Conservation (phyloP, 2,888 invertebrate species). For the Andrena minutula region DNA sequence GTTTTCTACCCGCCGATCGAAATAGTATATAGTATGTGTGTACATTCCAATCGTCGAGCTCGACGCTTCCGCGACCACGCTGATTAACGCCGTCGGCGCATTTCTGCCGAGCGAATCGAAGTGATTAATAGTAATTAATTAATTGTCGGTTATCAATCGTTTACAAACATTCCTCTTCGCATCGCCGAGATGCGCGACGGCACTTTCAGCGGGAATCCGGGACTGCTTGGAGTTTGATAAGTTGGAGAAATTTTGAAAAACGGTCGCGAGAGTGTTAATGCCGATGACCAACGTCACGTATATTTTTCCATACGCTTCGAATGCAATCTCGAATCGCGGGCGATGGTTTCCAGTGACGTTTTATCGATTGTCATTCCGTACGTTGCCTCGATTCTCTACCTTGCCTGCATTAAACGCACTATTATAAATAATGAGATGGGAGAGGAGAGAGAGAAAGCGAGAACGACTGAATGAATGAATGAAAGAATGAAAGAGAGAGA, state of each 20-base stretch:
- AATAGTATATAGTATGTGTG: neutral
- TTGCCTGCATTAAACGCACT: slow-evolving; percentile 78
- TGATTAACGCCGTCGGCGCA: neutral
- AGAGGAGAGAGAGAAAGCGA: slow-evolving; percentile 26
- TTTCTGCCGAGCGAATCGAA: no score
- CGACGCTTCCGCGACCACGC: slow-evolving; percentile 24
- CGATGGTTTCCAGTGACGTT: slow-evolving; percentile 64
- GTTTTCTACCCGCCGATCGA: slow-evolving; percentile 22
- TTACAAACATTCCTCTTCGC: no score
- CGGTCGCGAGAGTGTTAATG: slow-evolving; percentile 32
- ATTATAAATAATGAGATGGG: slow-evolving; percentile 64
- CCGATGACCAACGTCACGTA: slow-evolving; percentile 44
- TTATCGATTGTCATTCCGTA: slow-evolving; percentile 71
- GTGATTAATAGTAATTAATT: no score
- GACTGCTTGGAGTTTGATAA: neutral
- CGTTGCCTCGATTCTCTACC: slow-evolving; percentile 78
- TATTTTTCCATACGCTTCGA: slow-evolving; percentile 52
- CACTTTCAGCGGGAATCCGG: neutral
- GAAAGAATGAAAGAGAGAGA: slow-evolving; percentile 30
- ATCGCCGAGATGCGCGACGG: neutral
- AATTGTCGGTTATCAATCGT: no score
- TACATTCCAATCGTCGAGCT: slow-evolving; percentile 15
- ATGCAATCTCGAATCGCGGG: slow-evolving; percentile 25
- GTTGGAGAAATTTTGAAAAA: neutral
- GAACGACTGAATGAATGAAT: slow-evolving; percentile 35